Conservation (phyloP, 2,797 vertebrate genomes). For the Leptodactylus fallax region DNA sequence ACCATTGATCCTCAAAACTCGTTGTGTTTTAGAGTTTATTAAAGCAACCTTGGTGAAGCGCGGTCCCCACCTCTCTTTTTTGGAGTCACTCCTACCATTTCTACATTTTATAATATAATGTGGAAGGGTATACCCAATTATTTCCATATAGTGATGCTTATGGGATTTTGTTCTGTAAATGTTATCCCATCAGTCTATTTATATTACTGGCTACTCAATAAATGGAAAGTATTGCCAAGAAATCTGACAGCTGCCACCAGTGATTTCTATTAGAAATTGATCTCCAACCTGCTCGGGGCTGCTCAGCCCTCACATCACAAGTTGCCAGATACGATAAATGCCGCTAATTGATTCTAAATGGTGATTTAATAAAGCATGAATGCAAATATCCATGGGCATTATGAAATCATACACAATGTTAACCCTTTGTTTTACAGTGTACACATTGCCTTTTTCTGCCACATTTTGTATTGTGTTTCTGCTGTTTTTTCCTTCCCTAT, state of each 20-base stretch:
- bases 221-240: constrained; percentile 14
- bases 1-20: too few species aligned
- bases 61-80: too few species aligned
- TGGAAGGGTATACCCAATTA: not conserved
- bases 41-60: too few species aligned
- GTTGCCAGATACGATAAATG: constrained; percentile 29
- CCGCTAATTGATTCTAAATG: constrained; percentile 37
- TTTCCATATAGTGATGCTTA: not conserved
- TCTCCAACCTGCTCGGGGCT: constrained; percentile 29
- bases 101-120: not conserved
- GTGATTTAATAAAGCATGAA: constrained; percentile 18
- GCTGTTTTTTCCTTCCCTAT: too few species aligned
- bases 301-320: not conserved
- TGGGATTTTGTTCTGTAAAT: constrained; percentile 1
- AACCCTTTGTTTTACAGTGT: not conserved
- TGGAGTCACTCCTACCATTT: too few species aligned
- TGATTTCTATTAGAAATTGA: constrained; percentile 8
- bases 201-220: constrained; percentile 14
- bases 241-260: constrained; percentile 34
- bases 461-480: too few species aligned
- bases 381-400: not conserved
- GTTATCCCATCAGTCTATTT: constrained; percentile 1
- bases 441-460: not conserved
- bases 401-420: not conserved
- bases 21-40: too few species aligned